Evolutionary conservation across 2,888 invertebrate genomes (phyloP), one percentile per base, ranked within the genome.

Genomic region (Aporophyla nigra): DNA sequence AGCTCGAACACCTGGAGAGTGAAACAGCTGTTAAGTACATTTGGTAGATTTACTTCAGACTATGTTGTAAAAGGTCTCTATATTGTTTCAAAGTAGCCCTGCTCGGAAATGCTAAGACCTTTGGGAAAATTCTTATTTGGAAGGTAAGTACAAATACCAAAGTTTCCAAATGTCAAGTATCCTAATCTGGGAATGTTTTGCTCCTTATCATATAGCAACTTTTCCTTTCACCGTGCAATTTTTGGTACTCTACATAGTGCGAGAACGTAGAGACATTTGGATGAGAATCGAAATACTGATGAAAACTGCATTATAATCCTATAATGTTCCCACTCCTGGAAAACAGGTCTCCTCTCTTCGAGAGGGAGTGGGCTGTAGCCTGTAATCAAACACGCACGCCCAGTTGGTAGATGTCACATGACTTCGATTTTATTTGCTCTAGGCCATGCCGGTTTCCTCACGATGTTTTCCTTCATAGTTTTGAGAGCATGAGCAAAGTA

Each of bases 1-100:
- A 99, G 97, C 97, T 99, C 99, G 95, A 99, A 98, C 92, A 99
- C 99, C 96, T 96, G 91, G 0, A 65, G 56, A 70, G 54, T 43
- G 65, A 9, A 53, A 53, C 4, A 53, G 5, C 0, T 14, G 3
- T 67, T 65, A 58, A 24, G 3, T 6, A 80, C 14, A n/a, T 27
- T 49, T 70, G 33, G 27, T n/a, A 62, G 14, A 40, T 40, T 40
- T 24, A 19, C 12, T 46, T 46, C 7, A 51, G 5, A 46, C 16
- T 24, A 43, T 10, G 1, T 5, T 46, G 40, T 10, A 46, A 72
- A 33, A 14, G 12, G 24, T 40, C 1, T 3, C 33, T 33, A n/a
- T 24, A 12, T 49, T 19, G 10, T 14, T 56, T 14, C 4, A 24
- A 40, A 21, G 10, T 10, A 40, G 5, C 7, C 9, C 0, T 33